Percentiles rank a stretch among this genome's conserved stretches.
Conservation (phyloP, 2,797 vertebrate genomes). For the Enteromius mattozi region DNA sequence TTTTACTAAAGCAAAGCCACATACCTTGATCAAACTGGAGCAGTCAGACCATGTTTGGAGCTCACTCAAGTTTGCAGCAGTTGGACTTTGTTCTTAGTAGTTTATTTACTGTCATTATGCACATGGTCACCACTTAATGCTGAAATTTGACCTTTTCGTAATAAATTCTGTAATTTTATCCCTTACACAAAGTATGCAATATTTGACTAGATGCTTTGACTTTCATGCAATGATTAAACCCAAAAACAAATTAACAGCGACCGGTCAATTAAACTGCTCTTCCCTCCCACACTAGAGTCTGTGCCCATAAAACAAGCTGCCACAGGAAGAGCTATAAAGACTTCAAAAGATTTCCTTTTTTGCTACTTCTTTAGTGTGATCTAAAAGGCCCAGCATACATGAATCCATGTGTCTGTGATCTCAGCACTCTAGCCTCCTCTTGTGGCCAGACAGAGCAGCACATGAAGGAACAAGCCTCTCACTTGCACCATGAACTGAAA, state of each 20-base stretch:
- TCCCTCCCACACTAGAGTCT: slow-evolving; percentile 15
- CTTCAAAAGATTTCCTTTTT: slow-evolving; percentile 16
- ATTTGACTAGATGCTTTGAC: slow-evolving; percentile 3
- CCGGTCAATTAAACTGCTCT: slow-evolving; percentile 3
- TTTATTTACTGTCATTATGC: slow-evolving; percentile 37
- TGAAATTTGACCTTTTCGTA: background rate
- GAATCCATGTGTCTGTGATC: background rate
- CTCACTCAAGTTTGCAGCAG: slow-evolving; percentile 6
- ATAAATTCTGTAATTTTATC: background rate
- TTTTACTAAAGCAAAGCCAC: slow-evolving; percentile 10
- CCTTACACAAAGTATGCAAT: background rate
- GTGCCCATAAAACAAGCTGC: slow-evolving; percentile 28
- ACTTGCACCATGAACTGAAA: slow-evolving; percentile 24
- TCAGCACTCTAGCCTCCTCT: slow-evolving; percentile 54
- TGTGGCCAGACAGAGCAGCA: slow-evolving; percentile 47
- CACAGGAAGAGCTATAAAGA: slow-evolving; percentile 31
- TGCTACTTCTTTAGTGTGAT: background rate
- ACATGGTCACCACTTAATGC: slow-evolving; percentile 4
- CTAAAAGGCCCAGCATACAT: background rate
- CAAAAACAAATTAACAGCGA: background rate
- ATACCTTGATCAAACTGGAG: slow-evolving; percentile 39
- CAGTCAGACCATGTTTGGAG: slow-evolving; percentile 34
- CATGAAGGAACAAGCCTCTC: background rate
- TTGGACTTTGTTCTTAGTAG: slow-evolving; percentile 53
- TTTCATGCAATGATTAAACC: slow-evolving; percentile 18